These are phyloP conservation scores for Morpho helenor DNA, from an alignment of 2,888 invertebrate genomes.

Conservation along the genomic window DNA sequence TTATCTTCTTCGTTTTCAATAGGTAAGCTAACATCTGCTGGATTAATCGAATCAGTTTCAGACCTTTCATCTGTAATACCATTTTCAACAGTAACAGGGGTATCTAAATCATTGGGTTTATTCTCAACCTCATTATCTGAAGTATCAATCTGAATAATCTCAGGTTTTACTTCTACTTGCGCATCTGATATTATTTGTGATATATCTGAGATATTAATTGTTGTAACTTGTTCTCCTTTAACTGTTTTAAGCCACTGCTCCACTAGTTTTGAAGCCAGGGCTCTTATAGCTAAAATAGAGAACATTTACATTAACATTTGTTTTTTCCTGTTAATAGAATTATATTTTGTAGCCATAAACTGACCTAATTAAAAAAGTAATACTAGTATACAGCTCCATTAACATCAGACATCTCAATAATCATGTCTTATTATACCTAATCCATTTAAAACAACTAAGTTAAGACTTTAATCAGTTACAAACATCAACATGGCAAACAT, in stretches of 20 bases:
- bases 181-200: slow-evolving; percentile 54
- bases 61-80: slow-evolving; percentile 31
- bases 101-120: slow-evolving; percentile 21
- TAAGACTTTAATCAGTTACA: too few relatives aligned
- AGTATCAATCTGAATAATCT: slow-evolving; percentile 24
- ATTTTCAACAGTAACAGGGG: slow-evolving; percentile 27
- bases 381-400: too few relatives aligned
- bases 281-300: slow-evolving; percentile 83
- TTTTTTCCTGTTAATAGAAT: too few relatives aligned
- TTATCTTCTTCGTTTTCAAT: slow-evolving; percentile 40
- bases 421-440: too few relatives aligned
- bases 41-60: slow-evolving; percentile 20
- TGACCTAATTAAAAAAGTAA: too few relatives aligned
- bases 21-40: slow-evolving; percentile 20
- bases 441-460: too few relatives aligned
- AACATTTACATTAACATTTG: slow-evolving; percentile 8
- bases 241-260: slow-evolving; percentile 95
- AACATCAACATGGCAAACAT: too few relatives aligned
- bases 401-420: too few relatives aligned
- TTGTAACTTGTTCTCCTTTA: slow-evolving; percentile 83
- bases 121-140: slow-evolving; percentile 31
- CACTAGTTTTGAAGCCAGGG: slow-evolving; percentile 88
- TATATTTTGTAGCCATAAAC: too few relatives aligned
- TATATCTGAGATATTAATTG: slow-evolving; percentile 56
- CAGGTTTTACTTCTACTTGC: slow-evolving; percentile 37